Evolutionary conservation across 2,888 invertebrate species (phyloP).

Genomic region (Hipparchia sbordonii): DNA sequence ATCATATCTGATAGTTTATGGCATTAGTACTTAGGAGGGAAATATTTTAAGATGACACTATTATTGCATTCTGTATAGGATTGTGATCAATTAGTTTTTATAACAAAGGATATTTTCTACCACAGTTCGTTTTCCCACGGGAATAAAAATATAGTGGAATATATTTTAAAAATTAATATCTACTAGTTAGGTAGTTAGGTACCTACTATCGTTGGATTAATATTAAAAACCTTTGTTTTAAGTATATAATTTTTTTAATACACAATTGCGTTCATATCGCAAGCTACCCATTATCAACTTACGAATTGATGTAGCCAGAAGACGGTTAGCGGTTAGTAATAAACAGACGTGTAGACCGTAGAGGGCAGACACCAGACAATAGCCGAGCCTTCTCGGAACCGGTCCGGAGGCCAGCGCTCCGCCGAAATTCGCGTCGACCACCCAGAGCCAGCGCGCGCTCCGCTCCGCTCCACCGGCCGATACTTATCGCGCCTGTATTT

Average conservation of each 20-base stretch:
- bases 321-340: conserved; percentile 59
- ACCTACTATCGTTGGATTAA: too few relatives aligned
- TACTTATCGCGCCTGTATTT: conserved; percentile 78
- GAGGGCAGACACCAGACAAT: conserved; percentile 79
- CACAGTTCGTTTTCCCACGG: too few relatives aligned
- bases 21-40: background rate
- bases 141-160: too few relatives aligned
- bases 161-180: too few relatives aligned
- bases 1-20: conserved; percentile 24
- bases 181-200: too few relatives aligned
- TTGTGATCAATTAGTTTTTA: too few relatives aligned
- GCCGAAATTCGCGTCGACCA: conserved; percentile 81
- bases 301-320: conserved; percentile 38
- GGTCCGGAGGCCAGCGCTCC: conserved; percentile 71
- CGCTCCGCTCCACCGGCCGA: conserved; percentile 51
- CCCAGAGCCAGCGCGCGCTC: conserved; percentile 59
- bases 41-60: background rate
- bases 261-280: background rate
- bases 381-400: conserved; percentile 77
- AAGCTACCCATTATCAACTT: conserved; percentile 30
- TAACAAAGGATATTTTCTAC: background rate
- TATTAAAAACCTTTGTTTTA: too few relatives aligned
- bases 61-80: background rate
- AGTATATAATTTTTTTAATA: too few relatives aligned
- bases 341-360: conserved; percentile 65